These are phyloP conservation scores for Sebastes oblongus DNA, from an alignment of 2,797 vertebrate genomes.

Conservation along the genomic window DNA sequence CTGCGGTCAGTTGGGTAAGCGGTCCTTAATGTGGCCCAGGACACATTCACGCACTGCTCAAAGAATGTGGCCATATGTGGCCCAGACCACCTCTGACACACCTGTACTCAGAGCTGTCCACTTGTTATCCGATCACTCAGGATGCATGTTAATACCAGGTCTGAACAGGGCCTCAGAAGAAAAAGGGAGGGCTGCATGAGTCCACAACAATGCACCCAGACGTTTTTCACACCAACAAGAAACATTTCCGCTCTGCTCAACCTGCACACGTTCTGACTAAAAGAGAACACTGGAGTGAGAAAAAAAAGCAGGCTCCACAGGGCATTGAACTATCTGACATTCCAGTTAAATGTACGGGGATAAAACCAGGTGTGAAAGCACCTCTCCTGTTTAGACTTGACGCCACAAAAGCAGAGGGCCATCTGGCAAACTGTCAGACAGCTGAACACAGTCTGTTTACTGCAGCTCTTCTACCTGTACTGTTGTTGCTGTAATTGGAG, in stretches of 20 bases:
- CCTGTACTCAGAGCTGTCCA: no score
- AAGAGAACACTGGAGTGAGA: constrained; percentile 8
- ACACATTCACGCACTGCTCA: no score
- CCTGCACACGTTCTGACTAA: constrained; percentile 10
- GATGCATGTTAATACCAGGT: no score
- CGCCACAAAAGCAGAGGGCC: constrained; percentile 57
- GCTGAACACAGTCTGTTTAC: constrained; percentile 54
- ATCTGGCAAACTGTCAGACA: constrained; percentile 69
- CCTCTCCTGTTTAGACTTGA: constrained; percentile 78
- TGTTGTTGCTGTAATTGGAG: constrained; percentile 26
- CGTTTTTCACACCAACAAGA: constrained; percentile 47
- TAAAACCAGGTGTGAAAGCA: constrained; percentile 78
- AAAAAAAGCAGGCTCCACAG: constrained; percentile 11
- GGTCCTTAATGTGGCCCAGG: no score
- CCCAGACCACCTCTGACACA: no score
- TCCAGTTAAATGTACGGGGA: constrained; percentile 65
- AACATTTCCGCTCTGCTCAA: constrained; percentile 24
- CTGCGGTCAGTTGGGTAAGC: no score
- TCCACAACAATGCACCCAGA: constrained; percentile 33
- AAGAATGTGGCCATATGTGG: no score
- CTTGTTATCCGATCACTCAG: no score
- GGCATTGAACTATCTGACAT: constrained; percentile 60
- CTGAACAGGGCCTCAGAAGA: background rate
- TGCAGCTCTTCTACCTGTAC: constrained; percentile 13
- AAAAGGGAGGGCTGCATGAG: background rate